These are phyloP conservation scores for Charina bottae DNA, from an alignment of 2,113 vertebrate genomes.

Conservation along the genomic window DNA sequence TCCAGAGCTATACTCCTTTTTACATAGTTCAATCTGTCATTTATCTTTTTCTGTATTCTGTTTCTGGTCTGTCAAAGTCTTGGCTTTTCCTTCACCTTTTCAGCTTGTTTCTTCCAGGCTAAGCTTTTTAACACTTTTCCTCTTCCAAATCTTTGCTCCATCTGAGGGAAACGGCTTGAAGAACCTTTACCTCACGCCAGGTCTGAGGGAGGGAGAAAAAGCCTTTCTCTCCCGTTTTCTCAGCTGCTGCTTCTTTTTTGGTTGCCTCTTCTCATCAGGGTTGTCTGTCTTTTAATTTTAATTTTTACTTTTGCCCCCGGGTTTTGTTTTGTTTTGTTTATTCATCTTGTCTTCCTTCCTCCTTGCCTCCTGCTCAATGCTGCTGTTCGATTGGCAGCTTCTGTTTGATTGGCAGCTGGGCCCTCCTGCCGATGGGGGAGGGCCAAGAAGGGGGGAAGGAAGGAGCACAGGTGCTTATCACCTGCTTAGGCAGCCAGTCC, in stretches of 20 bases:
- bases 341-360: background rate
- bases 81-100: background rate
- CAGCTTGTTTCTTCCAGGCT: background rate
- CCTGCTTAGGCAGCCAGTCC: background rate
- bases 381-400: background rate
- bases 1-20: no score
- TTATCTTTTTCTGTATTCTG: no score
- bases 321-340: background rate
- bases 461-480: background rate
- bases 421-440: background rate
- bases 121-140: background rate
- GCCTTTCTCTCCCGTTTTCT: background rate
- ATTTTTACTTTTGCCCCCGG: background rate
- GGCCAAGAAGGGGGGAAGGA: background rate
- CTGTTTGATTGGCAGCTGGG: background rate
- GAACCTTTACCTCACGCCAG: background rate
- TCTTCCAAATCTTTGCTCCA: no score
- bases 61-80: no score
- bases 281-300: background rate
- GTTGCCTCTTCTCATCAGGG: no score
- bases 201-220: background rate
- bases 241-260: background rate
- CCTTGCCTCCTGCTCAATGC: background rate
- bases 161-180: background rate
- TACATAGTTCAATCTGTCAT: no score